Conservation (phyloP, 2,113 vertebrate genomes). For the Zonotrichia leucophrys region DNA sequence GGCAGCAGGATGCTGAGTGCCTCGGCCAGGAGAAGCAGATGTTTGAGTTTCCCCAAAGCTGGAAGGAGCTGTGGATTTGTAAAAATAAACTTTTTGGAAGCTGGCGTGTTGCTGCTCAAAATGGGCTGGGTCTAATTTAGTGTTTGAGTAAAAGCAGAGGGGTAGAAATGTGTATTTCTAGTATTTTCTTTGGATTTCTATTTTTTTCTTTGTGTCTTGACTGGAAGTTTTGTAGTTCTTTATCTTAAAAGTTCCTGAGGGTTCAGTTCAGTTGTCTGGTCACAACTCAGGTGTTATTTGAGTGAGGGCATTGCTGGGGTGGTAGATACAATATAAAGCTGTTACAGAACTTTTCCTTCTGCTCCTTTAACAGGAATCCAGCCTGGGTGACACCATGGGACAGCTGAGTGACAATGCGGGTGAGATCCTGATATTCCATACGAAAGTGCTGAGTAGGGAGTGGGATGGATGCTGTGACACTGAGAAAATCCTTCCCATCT, state of each 20-base stretch:
- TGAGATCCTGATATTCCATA: background rate
- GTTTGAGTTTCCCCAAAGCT: background rate
- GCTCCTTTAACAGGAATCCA: background rate
- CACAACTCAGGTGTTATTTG: accelerated
- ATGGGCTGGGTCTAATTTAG: background rate
- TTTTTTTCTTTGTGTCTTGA: background rate
- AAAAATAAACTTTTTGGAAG: background rate
- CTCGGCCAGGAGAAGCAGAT: background rate
- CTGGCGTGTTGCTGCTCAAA: background rate
- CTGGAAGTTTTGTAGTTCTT: background rate
- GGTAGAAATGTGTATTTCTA: background rate
- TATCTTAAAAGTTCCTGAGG: background rate
- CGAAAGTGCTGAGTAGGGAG: accelerated
- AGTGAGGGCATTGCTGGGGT: accelerated
- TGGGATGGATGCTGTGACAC: background rate
- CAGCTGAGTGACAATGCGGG: background rate
- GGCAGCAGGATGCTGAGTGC: background rate
- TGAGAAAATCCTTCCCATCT: background rate
- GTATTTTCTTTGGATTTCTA: background rate
- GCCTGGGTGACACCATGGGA: background rate
- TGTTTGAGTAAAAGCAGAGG: background rate
- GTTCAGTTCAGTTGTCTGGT: background rate
- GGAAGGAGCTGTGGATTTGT: background rate
- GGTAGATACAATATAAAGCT: accelerated
- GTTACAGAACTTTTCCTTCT: background rate